These are phyloP conservation scores for Chlorocebus sabaeus DNA, from an alignment of 2,113 vertebrate species.

Conservation along the genomic window DNA sequence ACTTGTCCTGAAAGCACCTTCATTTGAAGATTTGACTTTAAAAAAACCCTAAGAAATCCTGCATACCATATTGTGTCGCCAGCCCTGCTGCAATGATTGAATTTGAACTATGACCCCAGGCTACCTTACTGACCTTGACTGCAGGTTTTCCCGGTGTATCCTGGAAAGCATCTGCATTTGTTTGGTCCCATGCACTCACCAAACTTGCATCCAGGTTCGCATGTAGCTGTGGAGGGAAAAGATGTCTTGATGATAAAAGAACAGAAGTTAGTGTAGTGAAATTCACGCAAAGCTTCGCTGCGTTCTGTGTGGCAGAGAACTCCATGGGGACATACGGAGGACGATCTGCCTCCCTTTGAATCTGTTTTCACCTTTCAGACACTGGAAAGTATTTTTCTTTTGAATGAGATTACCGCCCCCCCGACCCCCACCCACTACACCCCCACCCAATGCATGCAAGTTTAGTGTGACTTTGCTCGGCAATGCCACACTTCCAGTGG, in stretches of 20 bases:
- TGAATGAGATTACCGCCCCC: neutral
- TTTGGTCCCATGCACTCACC: conserved; percentile 94
- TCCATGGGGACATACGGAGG: neutral
- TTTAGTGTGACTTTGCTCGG: neutral
- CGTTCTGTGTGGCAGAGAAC: neutral
- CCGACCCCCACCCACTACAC: neutral
- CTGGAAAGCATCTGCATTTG: conserved; percentile 95
- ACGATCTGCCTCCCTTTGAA: neutral
- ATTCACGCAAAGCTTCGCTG: rapidly evolving
- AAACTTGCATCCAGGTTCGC: conserved; percentile 92
- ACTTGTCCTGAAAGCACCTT: neutral
- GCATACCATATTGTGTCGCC: rapidly evolving
- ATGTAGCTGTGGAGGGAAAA: conserved; percentile 88
- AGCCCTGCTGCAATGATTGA: rapidly evolving
- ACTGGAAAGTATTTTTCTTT: neutral
- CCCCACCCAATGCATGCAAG: neutral
- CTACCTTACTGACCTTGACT: conserved; percentile 89
- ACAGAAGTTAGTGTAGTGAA: neutral
- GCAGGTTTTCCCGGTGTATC: conserved; percentile 94
- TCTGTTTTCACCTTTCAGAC: neutral
- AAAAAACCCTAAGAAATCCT: neutral
- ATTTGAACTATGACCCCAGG: too few species aligned
- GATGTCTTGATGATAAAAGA: neutral
- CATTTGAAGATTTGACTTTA: neutral
- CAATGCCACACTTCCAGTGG: neutral